Percentiles rank a stretch among this genome's conserved stretches.
Evolutionary conservation across 2,113 vertebrate genomes (phyloP).

Genomic region (Epinephelus moara): DNA sequence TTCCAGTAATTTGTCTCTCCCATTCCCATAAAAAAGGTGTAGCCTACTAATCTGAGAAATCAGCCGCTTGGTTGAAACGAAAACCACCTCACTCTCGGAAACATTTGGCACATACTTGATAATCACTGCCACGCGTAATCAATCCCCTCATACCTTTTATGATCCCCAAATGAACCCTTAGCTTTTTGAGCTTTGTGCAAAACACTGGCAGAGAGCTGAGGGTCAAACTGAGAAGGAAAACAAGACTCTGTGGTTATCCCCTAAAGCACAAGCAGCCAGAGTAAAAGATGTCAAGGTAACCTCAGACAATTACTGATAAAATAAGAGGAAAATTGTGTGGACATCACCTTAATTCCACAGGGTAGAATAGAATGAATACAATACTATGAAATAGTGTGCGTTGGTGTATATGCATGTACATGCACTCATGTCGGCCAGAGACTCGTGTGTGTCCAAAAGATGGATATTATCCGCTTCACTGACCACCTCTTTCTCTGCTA

Average conservation of each 20-base stretch:
- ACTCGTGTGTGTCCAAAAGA: constrained; percentile 53
- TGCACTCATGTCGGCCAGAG: constrained; percentile 39
- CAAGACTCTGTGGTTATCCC: constrained; percentile 31
- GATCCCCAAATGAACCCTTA: constrained; percentile 31
- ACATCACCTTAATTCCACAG: constrained; percentile 28
- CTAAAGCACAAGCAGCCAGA: constrained; percentile 13
- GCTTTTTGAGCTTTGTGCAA: constrained; percentile 41
- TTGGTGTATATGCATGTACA: background rate
- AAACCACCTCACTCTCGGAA: constrained; percentile 21
- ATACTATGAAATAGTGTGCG: background rate
- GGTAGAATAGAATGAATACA: background rate
- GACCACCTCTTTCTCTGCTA: constrained; percentile 58
- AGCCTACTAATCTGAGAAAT: constrained; percentile 29
- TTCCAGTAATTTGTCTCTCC: constrained; percentile 25
- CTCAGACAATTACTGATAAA: constrained; percentile 38
- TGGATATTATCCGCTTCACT: constrained; percentile 69
- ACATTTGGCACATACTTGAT: constrained; percentile 42
- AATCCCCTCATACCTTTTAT: constrained; percentile 43
- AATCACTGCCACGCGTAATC: constrained; percentile 45
- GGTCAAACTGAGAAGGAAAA: constrained; percentile 43
- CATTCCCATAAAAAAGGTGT: constrained; percentile 13
- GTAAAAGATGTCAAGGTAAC: constrained; percentile 16
- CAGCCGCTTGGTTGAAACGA: constrained; percentile 26
- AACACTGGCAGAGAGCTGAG: constrained; percentile 22
- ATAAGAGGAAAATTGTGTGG: constrained; percentile 1